These are phyloP conservation scores for Cyprinodon variegatus DNA, from an alignment of 2,113 vertebrate species.

Conservation along the genomic window DNA sequence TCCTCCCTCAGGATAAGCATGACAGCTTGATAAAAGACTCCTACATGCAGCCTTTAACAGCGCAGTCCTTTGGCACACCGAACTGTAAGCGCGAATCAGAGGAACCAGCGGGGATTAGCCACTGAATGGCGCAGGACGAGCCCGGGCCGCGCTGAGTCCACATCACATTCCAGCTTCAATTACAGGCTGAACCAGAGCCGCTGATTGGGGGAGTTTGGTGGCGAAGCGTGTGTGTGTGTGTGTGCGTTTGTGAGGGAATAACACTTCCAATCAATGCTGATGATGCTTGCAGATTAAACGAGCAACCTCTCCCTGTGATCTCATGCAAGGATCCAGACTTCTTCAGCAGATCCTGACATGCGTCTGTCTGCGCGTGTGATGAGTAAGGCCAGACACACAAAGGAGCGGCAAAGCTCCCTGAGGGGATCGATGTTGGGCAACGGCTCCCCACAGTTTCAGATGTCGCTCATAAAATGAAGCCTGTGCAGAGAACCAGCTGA, in stretches of 20 bases:
- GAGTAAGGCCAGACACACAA: slow-evolving; percentile 58
- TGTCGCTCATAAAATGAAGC: slow-evolving; percentile 22
- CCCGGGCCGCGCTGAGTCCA: slow-evolving; percentile 42
- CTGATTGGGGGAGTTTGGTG: slow-evolving; percentile 21
- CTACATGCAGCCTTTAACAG: slow-evolving; percentile 38
- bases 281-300: slow-evolving; percentile 30
- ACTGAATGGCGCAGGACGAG: slow-evolving; percentile 64
- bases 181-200: slow-evolving; percentile 41
- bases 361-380: slow-evolving; percentile 36
- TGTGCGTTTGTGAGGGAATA: background rate
- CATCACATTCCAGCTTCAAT: slow-evolving; percentile 66
- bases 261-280: slow-evolving; percentile 23
- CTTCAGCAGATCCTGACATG: slow-evolving; percentile 62
- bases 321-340: slow-evolving; percentile 22
- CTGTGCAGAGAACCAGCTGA: background rate
- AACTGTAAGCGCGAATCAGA: slow-evolving; percentile 61
- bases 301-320: slow-evolving; percentile 43
- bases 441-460: slow-evolving; percentile 9
- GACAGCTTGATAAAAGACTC: slow-evolving; percentile 64
- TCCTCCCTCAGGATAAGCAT: slow-evolving; percentile 57
- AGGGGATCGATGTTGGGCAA: slow-evolving; percentile 19
- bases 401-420: slow-evolving; percentile 14
- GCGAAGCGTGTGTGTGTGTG: background rate
- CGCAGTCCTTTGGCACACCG: slow-evolving; percentile 27
- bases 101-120: slow-evolving; percentile 60